Base-by-base conservation (phyloP, 2,113 vertebrate species). In the Calidris pygmaea region DNA sequence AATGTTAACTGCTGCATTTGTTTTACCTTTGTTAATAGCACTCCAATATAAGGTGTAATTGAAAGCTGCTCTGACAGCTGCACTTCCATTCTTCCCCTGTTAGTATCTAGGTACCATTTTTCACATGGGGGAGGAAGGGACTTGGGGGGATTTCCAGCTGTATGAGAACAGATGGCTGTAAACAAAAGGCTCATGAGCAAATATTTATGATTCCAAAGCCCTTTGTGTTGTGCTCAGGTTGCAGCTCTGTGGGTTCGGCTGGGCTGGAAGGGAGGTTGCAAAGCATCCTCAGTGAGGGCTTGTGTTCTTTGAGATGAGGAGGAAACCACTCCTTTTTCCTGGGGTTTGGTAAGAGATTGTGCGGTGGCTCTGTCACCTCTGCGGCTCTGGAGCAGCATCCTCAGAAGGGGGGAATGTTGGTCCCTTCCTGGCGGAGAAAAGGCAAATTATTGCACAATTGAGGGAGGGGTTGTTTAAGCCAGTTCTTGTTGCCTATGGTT, bases 331-430 rank as follows among this genome's bases (percentile, higher is more conserved):
- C 22, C 27, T 18, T 55, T 65, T 32, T 32, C 3, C 10, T 0
- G 3, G 3, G 6, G 0, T 20, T 34, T 55, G 45, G 18, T 6
- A 8, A 0, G 43, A 60, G 50, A 1, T 10, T 12, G 21, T 4
- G 34, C 1, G 2, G 48, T 32, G 75, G 24, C 14, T 80, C 22
- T 66, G 32, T 23, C 10, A 1, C 16, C 0, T 0, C 0, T 0
- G 11, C 6, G 6, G 2, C 7, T 65, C 6, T 30, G 12, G 41
- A 67, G 63, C 34, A 77, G 39, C 19, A 13, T 2, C 39, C 13
- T 34, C 10, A 1, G 20, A 13, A 9, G 0, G 21, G 21, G n/a
- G 18, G 7, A 34, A 15, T 7, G 21, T 6, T 15, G 4, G 24
- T 21, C 32, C 12, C 1, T 41, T n/a, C 16, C 10, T 6, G 4